phyloP scores from a whole-genome alignment of 2,888 invertebrate genomes.

The Meliscaeva auricollis region DNA sequence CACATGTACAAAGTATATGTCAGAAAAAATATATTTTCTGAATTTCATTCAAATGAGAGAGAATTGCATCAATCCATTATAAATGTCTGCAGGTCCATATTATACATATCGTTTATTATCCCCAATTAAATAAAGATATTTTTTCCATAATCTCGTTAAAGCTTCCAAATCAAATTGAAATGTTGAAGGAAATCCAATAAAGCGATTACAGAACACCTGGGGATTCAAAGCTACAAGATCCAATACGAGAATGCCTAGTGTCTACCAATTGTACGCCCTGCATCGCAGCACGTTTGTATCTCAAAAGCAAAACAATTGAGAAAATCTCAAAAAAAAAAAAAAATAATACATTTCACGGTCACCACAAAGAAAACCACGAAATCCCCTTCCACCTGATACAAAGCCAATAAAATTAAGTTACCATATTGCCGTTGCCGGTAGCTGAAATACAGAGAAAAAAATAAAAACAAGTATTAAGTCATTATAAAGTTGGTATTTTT shows the following conservation, averaged over 20 bases:
- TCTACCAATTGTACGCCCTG: no score
- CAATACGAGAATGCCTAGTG: constrained; percentile 1
- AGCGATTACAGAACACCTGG: constrained; percentile 64
- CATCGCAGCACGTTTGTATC: constrained; percentile 45
- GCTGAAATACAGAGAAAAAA: constrained; percentile 17
- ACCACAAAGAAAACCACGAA: constrained; percentile 49
- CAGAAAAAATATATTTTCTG: background rate
- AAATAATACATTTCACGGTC: constrained; percentile 63
- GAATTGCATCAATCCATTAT: constrained; percentile 12
- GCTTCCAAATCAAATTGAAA: background rate
- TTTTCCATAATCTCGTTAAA: constrained; percentile 1
- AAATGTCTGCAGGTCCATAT: background rate
- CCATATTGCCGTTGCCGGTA: constrained; percentile 38
- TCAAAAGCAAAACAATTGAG: constrained; percentile 22
- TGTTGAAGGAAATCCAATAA: constrained; percentile 52
- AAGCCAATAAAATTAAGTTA: constrained; percentile 14
- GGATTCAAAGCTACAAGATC: constrained; percentile 24
- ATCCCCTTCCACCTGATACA: constrained; percentile 1
- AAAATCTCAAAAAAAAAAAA: constrained; percentile 21
- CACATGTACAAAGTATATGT: no score
- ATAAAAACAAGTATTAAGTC: constrained; percentile 40
- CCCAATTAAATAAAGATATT: constrained; percentile 25
- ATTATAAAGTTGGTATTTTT: constrained; percentile 45
- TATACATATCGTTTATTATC: background rate
- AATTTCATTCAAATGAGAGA: background rate